phyloP scores from a whole-genome alignment of 2,113 vertebrate genomes.

The Myrmecophaga tridactyla region DNA sequence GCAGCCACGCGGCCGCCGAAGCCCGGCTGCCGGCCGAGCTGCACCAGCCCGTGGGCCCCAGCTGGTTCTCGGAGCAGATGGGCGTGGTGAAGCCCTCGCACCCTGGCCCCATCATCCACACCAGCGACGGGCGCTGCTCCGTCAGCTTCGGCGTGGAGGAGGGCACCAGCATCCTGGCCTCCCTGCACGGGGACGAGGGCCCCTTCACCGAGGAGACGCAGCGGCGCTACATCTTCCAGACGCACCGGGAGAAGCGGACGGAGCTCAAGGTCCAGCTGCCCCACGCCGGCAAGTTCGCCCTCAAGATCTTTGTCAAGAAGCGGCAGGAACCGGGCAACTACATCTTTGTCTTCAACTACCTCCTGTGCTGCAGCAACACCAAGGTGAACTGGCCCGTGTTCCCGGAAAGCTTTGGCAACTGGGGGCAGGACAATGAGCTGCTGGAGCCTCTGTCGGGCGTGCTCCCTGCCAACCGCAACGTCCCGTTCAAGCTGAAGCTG shows the following conservation, averaged over 20 bases:
- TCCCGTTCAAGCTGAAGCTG: slow-evolving; percentile 86
- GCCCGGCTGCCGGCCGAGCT: slow-evolving; percentile 80
- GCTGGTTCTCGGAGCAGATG: slow-evolving; percentile 86
- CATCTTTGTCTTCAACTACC: slow-evolving; percentile 86
- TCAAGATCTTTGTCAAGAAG: slow-evolving; percentile 86
- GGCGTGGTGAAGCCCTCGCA: slow-evolving; percentile 83
- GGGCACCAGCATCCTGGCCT: slow-evolving; percentile 80
- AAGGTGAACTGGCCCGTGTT: slow-evolving; percentile 86
- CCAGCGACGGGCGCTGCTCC: slow-evolving; percentile 82
- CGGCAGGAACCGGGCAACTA: slow-evolving; percentile 83
- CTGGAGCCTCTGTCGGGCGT: slow-evolving; percentile 85
- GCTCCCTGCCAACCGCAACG: slow-evolving; percentile 82
- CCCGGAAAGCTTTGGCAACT: slow-evolving; percentile 82
- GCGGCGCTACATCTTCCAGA: slow-evolving; percentile 82
- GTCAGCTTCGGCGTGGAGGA: slow-evolving; percentile 83
- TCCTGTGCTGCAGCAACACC: slow-evolving; percentile 84
- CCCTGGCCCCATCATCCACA: slow-evolving; percentile 80
- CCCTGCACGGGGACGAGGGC: slow-evolving; percentile 74
- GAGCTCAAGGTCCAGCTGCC: slow-evolving; percentile 87
- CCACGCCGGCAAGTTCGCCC: slow-evolving; percentile 82
- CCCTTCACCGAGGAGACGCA: slow-evolving; percentile 72
- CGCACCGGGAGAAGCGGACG: slow-evolving; percentile 72
- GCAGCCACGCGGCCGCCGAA: slow-evolving; percentile 78
- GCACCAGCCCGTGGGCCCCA: slow-evolving; percentile 85
- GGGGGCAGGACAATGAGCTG: slow-evolving; percentile 85